Percentiles rank a stretch among this genome's conserved stretches.
Evolutionary conservation across 30 jellyfish, hydroid and myxozoan genomes (phyloP).

Genomic region (Aurelia sp.): DNA sequence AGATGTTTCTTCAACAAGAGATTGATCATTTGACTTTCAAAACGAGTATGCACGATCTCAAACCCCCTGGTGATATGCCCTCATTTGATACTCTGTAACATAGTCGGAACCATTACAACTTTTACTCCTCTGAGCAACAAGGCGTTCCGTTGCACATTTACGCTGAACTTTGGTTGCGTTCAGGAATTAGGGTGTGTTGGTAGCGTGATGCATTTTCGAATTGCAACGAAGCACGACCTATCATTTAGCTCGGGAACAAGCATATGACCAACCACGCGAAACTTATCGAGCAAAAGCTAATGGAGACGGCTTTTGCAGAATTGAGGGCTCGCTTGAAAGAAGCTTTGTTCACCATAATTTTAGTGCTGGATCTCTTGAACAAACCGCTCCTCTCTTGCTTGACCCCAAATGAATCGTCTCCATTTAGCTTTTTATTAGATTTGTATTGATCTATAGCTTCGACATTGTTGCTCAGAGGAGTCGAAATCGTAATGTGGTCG

Average conservation of each 20-base stretch:
- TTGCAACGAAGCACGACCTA: slow-evolving; percentile 59
- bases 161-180: no score
- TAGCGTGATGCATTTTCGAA: slow-evolving; percentile 47
- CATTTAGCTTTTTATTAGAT: slow-evolving; percentile 13
- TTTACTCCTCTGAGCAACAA: no score
- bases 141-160: no score
- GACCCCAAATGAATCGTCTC: slow-evolving; percentile 46
- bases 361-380: slow-evolving; percentile 39
- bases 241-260: slow-evolving; percentile 22
- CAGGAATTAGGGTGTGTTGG: slow-evolving; percentile 1
- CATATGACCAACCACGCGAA: slow-evolving; percentile 67
- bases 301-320: slow-evolving; percentile 31
- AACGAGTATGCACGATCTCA: no score
- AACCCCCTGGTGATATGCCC: no score
- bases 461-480: slow-evolving; percentile 47
- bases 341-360: slow-evolving; percentile 26
- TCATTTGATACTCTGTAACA: no score
- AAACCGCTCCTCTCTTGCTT: slow-evolving; percentile 40
- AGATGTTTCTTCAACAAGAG: no score
- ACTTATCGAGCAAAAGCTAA: slow-evolving; percentile 18
- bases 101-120: no score
- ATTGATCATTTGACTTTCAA: no score
- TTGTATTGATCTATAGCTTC: slow-evolving; percentile 12
- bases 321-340: neutral
- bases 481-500: neutral